A percentile compares a stretch with the other conserved stretches of the same genome.
These are phyloP conservation scores for Eupithecia exiguata DNA, from an alignment of 2,888 invertebrate species.

Conservation along the genomic window DNA sequence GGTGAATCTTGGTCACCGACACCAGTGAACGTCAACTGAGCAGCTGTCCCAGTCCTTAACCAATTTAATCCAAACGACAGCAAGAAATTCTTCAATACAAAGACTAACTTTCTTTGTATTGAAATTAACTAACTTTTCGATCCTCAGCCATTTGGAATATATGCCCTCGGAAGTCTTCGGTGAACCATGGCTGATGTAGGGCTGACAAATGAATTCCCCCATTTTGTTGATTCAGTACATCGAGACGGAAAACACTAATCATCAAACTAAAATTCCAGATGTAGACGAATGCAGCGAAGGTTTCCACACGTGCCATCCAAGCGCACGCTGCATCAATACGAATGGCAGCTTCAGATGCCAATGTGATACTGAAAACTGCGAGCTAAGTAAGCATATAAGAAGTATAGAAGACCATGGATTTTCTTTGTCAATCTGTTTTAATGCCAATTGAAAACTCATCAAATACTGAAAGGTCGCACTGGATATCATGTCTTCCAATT, in stretches of 20 bases:
- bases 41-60: background rate
- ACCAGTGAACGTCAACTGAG: background rate
- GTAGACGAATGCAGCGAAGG: conserved; percentile 92
- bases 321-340: conserved; percentile 90
- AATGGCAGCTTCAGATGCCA: conserved; percentile 91
- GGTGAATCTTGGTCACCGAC: no score
- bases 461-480: background rate
- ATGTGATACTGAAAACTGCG: conserved; percentile 86
- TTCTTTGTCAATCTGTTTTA: background rate
- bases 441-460: background rate
- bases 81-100: no score
- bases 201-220: background rate
- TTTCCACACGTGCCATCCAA: conserved; percentile 90
- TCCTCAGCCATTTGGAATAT: no score
- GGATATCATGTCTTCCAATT: background rate
- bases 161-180: background rate
- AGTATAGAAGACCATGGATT: background rate
- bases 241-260: background rate
- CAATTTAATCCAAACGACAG: no score
- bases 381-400: conserved; percentile 78
- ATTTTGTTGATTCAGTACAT: background rate
- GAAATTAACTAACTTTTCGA: no score
- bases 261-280: conserved; percentile 77
- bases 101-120: no score
- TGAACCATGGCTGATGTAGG: background rate